Conservation (phyloP, 2,113 vertebrate genomes). For the Acrocephalus arundinaceus region DNA sequence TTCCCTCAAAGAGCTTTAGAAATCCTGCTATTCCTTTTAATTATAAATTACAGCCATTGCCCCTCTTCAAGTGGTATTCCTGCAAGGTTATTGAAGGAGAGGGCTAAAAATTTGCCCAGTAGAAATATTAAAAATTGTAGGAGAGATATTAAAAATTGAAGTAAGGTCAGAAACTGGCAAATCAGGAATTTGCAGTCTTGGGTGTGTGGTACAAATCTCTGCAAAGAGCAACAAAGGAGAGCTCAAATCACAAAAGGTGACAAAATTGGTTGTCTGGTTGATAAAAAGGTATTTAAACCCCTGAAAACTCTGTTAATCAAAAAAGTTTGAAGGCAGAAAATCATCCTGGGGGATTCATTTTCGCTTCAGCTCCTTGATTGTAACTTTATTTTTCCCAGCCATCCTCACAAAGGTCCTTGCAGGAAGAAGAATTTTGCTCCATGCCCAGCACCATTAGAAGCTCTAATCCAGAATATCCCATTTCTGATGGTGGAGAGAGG, state of each 20-base stretch:
- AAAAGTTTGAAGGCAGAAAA: background rate
- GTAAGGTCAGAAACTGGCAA: background rate
- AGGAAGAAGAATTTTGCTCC: background rate
- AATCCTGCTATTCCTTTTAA: background rate
- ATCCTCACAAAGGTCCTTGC: fast-evolving
- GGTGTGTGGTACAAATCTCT: background rate
- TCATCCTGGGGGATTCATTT: background rate
- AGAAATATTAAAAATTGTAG: background rate
- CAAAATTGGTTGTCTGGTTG: background rate
- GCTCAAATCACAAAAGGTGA: background rate
- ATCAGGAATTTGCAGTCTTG: background rate
- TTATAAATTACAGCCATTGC: background rate
- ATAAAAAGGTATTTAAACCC: background rate
- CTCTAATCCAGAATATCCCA: background rate
- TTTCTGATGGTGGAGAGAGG: background rate
- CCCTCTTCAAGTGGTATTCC: background rate
- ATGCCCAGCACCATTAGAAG: fast-evolving
- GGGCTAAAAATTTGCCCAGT: background rate
- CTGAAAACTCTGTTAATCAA: background rate
- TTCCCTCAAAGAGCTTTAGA: background rate
- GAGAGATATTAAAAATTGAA: background rate
- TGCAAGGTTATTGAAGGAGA: background rate
- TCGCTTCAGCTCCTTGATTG: fast-evolving
- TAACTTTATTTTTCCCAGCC: background rate
- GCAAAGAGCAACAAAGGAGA: background rate